Percentiles rank a stretch among this genome's conserved stretches.
Evolutionary conservation across 1,140 invertebrate genomes (phyloP).

Genomic region (Apocrypta bakeri): DNA sequence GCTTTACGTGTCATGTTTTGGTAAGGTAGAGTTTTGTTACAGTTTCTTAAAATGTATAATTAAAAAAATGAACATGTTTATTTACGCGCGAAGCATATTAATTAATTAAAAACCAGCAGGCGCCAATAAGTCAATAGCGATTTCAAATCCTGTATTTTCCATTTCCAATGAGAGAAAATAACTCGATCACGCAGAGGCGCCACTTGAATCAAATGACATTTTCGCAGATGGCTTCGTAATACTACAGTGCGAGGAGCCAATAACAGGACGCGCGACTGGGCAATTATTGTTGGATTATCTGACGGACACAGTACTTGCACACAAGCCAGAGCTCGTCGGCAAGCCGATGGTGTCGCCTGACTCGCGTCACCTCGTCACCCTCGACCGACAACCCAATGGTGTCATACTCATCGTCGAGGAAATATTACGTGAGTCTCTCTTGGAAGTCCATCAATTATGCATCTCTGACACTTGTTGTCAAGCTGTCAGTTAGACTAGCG

Average conservation of each 20-base stretch:
- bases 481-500: too few species aligned
- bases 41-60: too few species aligned
- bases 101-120: too few species aligned
- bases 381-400: slow-evolving; percentile 77
- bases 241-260: slow-evolving; percentile 82
- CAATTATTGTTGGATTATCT: slow-evolving; percentile 86
- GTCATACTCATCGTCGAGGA: slow-evolving; percentile 84
- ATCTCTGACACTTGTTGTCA: background rate
- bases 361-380: slow-evolving; percentile 81
- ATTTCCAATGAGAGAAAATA: too few species aligned
- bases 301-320: slow-evolving; percentile 82
- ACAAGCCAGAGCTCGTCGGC: slow-evolving; percentile 80
- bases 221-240: slow-evolving; percentile 83
- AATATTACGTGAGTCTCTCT: slow-evolving; percentile 76
- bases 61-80: too few species aligned
- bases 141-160: too few species aligned
- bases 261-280: slow-evolving; percentile 78
- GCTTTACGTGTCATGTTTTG: too few species aligned
- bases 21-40: too few species aligned
- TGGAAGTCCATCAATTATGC: background rate
- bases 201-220: background rate
- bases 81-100: too few species aligned
- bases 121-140: too few species aligned
- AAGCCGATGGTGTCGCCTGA: slow-evolving; percentile 83
- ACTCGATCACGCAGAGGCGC: too few species aligned